Base-by-base conservation (phyloP, 2,797 vertebrate species). In the Austrolebias charrua region DNA sequence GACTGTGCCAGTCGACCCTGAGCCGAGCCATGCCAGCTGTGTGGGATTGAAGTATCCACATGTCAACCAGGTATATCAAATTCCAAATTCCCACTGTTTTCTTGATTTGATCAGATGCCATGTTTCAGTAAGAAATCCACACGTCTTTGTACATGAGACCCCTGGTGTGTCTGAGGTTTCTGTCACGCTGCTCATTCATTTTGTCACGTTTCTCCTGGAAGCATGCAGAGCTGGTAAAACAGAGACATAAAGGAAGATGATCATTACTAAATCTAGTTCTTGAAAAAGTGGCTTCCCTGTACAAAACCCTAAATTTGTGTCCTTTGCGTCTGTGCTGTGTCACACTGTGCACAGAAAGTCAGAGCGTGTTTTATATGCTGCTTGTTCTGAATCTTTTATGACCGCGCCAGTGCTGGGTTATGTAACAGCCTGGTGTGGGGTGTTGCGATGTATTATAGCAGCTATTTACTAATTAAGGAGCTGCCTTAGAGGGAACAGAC, bases 311-410 rank as follows among this genome's bases (percentile, higher is more conserved):
- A 16, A 31, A 46, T 49, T 6, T 18, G 0, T 18, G 33, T 47
- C 9, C 33, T 51, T 55, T 33, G 20, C 50, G 38, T 49, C 18
- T 47, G 18, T 46, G 31, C 55, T 16, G 31, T 18, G 14, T 40
- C 38, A 19, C 38, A 42, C 24, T n/a, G 7, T 43, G 4, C 42
- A 18, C 11, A 14, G 28, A 43, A 14, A 61, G 54, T 61, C 42
- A 20, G 38, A 60, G 56, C 24, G 24, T 57, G 59, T 63, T 64
- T 76, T 62, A 51, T 60, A 24, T 28, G 45, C 45, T 40, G 60
- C 55, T 51, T 44, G 44, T 19, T 69, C 68, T 90, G 60, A 87
- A 90, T 89, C 44, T 88, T 90, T 87, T 60, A 90, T 81, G 80
- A 56, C 60, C 68, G 18, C 51, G 74, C 35, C 49, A 13, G 54